Evolutionary conservation across 2,797 vertebrate genomes (phyloP).

Genomic region (Argentina silus): DNA sequence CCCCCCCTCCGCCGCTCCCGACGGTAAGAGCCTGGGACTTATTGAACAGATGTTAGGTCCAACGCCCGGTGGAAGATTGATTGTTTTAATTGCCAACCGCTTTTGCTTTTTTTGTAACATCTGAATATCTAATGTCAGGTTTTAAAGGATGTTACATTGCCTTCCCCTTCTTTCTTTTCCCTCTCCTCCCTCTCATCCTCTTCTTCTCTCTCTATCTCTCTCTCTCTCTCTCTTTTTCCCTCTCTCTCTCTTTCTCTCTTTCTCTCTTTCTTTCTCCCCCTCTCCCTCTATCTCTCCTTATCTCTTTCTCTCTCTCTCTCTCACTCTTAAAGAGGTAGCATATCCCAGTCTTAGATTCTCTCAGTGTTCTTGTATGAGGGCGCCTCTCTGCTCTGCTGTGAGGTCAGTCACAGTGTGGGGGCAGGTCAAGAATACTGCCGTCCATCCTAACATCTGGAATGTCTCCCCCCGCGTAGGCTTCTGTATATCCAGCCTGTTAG

Average conservation of each 20-base stretch:
- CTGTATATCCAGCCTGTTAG: constrained; percentile 61
- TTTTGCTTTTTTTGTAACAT: constrained; percentile 83
- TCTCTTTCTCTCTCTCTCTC: constrained; percentile 23
- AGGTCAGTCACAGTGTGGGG: constrained; percentile 2
- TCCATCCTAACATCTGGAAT: constrained; percentile 59
- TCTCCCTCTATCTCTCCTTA: constrained; percentile 28
- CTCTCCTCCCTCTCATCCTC: neutral
- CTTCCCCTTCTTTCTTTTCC: constrained; percentile 55
- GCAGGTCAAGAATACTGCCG: constrained; percentile 49
- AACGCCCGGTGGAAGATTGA: constrained; percentile 91
- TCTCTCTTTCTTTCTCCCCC: neutral
- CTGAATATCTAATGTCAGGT: constrained; percentile 96
- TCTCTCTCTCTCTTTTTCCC: neutral
- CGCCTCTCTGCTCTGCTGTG: constrained; percentile 13
- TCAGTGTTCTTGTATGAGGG: constrained; percentile 38
- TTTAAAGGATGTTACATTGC: constrained; percentile 88
- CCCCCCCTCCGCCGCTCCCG: constrained; percentile 54
- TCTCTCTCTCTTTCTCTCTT: constrained; percentile 8
- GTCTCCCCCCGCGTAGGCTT: constrained; percentile 53
- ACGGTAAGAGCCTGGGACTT: constrained; percentile 88
- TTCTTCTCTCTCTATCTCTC: constrained; percentile 2
- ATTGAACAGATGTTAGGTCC: constrained; percentile 96
- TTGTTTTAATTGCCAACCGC: constrained; percentile 98
- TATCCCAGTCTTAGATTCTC: constrained; percentile 36
- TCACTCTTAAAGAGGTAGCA: constrained; percentile 33